Conservation (phyloP, 2,888 invertebrate species). For the Tribolium freemani region DNA sequence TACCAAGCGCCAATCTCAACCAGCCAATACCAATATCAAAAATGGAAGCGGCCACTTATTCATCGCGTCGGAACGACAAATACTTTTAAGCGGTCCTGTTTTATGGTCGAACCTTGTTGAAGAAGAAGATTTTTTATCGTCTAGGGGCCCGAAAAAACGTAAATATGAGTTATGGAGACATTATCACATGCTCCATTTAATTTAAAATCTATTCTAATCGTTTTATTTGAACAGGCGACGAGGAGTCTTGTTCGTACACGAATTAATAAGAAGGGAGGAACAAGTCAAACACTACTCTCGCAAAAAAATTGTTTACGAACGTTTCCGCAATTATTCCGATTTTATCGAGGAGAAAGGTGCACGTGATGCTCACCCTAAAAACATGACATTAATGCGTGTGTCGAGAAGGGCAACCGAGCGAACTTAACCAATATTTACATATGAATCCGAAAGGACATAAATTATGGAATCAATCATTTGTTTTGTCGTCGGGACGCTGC, state of each 20-base stretch:
- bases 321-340: conserved; percentile 9
- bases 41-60: conserved; percentile 58
- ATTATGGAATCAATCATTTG: conserved; percentile 45
- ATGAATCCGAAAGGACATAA: conserved; percentile 52
- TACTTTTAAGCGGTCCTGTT: conserved; percentile 44
- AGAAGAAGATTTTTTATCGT: conserved; percentile 40
- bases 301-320: neutral
- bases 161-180: conserved; percentile 68
- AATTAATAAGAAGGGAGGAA: conserved; percentile 14
- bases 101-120: conserved; percentile 43
- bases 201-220: conserved; percentile 67
- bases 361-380: conserved; percentile 37
- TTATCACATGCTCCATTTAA: conserved; percentile 69
- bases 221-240: conserved; percentile 45
- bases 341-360: conserved; percentile 23
- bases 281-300: neutral
- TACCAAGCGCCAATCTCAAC: conserved; percentile 48
- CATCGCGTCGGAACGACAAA: conserved; percentile 46
- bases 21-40: conserved; percentile 55
- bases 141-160: conserved; percentile 58
- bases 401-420: conserved; percentile 52
- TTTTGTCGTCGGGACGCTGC: conserved; percentile 27
- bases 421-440: conserved; percentile 55
- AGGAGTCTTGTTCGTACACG: conserved; percentile 33
- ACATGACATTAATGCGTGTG: conserved; percentile 53